Evolutionary conservation across 2,113 vertebrate species (phyloP).

Genomic region (Pseudorasbora parva): DNA sequence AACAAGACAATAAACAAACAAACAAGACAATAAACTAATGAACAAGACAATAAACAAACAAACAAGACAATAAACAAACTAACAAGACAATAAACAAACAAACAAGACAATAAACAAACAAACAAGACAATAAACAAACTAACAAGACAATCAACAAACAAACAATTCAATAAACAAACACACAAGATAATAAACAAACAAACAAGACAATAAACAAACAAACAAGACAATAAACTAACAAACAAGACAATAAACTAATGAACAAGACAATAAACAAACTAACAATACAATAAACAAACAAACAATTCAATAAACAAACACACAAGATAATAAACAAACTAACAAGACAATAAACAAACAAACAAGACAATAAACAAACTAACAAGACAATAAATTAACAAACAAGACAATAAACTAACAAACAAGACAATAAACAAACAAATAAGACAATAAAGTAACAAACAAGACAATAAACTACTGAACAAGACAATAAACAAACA

Average conservation of each 20-base stretch:
- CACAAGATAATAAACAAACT: conserved; percentile 13
- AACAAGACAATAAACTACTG: too few relatives aligned
- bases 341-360: too few relatives aligned
- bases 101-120: too few relatives aligned
- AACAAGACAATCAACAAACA: too few relatives aligned
- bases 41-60: background rate
- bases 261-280: too few relatives aligned
- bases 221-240: too few relatives aligned
- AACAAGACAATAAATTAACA: too few relatives aligned
- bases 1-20: conserved; percentile 17
- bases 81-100: conserved; percentile 17
- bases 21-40: too few relatives aligned
- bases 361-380: background rate
- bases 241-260: conserved; percentile 17
- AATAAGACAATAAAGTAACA: background rate
- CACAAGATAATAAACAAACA: too few relatives aligned
- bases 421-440: too few relatives aligned
- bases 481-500: conserved; percentile 17
- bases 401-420: conserved; percentile 17
- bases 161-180: conserved; percentile 4
- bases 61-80: too few relatives aligned
- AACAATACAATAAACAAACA: background rate
- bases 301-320: too few relatives aligned
- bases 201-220: background rate
- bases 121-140: background rate